Evolutionary conservation across 2,113 vertebrate species (phyloP), one percentile per base, ranked within the genome.

Genomic region (Brienomyrus longianalis): DNA sequence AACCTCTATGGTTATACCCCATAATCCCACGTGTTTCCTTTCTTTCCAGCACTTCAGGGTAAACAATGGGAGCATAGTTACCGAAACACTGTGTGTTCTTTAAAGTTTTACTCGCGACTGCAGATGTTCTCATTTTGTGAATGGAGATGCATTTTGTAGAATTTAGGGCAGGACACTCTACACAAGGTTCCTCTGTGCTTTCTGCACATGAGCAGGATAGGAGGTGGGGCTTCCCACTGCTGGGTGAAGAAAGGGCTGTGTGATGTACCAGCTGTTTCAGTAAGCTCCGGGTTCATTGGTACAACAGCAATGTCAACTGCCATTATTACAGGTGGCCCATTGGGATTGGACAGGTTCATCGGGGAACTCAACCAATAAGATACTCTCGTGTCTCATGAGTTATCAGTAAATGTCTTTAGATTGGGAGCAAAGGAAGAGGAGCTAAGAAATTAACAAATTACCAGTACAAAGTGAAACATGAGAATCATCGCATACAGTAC

Each of bases 51-150:
- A 19, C 74, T 15, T 51, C 9, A 27, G 23, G 13, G 8, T 86
- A 51, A 86, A 51, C 83, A 85, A 48, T 85, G 43, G 45, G n/a
- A 86, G 43, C 83, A 86, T 51, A 86, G 83, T n/a, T 50, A 27
- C 23, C 31, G 23, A 51, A 27, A n/a, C n/a, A 50, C 45, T 51
- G 21, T 48, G 23, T 51, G 39, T n/a, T 27, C 48, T 48, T 86
- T 50, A 48, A 86, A 27, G 83, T 43, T 86, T 86, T 48, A 27
- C 45, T 50, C 50, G 43, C 5, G 19, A 27, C 23, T 23, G 5
- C 83, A 86, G n/a, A 15, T 50, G 23, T 86, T 51, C 3, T 31
- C 47, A 8, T 15, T 86, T 27, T 50, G 48, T 51, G 48, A 86
- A 86, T 45, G 48, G 9, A 51, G n/a, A 86, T 48, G 48, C 45